These are phyloP conservation scores for Leptura quadrifasciata DNA, from an alignment of 2,888 invertebrate genomes.

Conservation along the genomic window DNA sequence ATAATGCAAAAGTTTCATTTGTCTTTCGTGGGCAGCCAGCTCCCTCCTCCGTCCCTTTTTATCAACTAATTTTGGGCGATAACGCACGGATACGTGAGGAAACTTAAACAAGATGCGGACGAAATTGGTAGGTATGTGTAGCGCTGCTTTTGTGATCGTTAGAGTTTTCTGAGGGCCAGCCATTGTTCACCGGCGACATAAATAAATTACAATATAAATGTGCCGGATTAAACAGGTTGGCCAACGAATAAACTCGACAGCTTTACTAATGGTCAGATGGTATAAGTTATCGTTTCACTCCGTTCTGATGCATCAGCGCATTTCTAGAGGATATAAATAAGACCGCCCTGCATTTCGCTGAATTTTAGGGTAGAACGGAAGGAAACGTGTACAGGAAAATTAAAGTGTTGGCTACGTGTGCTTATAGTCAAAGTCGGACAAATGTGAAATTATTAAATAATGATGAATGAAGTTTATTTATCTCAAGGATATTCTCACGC, in stretches of 20 bases:
- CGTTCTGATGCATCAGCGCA: slow-evolving; percentile 22
- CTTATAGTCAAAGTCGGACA: too few species aligned
- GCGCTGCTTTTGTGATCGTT: slow-evolving; percentile 4
- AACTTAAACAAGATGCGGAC: slow-evolving; percentile 1
- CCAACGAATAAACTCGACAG: slow-evolving; percentile 62
- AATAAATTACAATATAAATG: slow-evolving; percentile 66
- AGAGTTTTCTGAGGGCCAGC: slow-evolving; percentile 31
- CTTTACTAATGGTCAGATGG: slow-evolving; percentile 60
- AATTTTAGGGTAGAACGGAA: not conserved
- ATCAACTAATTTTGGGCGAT: slow-evolving; percentile 8
- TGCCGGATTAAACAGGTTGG: slow-evolving; percentile 61
- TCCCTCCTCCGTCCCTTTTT: not conserved
- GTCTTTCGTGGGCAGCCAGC: not conserved
- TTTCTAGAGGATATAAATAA: slow-evolving; percentile 19
- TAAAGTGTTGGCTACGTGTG: not conserved
- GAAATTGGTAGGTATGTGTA: slow-evolving; percentile 14
- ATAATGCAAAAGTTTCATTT: not conserved
- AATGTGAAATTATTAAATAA: too few species aligned
- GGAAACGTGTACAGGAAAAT: not conserved
- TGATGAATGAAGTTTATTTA: too few species aligned
- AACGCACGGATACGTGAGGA: slow-evolving; percentile 6
- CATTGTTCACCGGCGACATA: slow-evolving; percentile 60
- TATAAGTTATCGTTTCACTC: slow-evolving; percentile 43
- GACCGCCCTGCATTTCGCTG: not conserved
- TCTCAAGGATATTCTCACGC: too few species aligned